Base-by-base conservation (phyloP, 2,113 vertebrate species). In the Gavialis gangeticus region DNA sequence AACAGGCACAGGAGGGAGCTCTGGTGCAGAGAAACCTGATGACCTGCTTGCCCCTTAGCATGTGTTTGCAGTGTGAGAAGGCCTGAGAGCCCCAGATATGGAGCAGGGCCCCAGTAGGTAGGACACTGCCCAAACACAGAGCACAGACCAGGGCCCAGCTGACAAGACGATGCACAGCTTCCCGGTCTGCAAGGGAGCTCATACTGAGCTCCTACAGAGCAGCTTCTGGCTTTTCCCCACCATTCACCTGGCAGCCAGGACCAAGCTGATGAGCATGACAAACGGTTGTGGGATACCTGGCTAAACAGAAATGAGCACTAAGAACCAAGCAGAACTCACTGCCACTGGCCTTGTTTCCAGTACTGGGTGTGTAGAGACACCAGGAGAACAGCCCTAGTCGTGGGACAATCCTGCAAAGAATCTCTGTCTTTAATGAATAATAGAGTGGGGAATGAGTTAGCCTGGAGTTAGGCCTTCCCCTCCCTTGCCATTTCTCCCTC, bases 11-110 rank as follows among this genome's bases (percentile, higher is more conserved):
- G 11, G 12, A 18, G n/a, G 66, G 67, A 21, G 34, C 69, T 69
- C 66, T 73, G 6, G 69, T 30, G 5, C 69, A 46, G 34, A 73
- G 34, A 8, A 9, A 12, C 69, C 69, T 46, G 34, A 13, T 24
- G 34, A 24, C 12, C 34, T 24, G 69, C 34, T 73, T 12, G 3
- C 3, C 12, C 14, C 12, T 7, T 22, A 11, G 19, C 37, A 22
- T 12, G 21, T 37, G 34, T 30, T 66, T 21, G 67, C 17, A 11
- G 16, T 22, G n/a, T 11, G 17, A 18, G 4, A 3, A 22, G 6
- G 22, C 27, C 11, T 15, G 34, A 27, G 37, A 17, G 4, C 18
- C 5, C 4, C 1, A 10, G 4, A 5, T n/a, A 4, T 12, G 0
- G 2, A 55, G 64, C 17, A 14, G 25, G 34, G 3, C 3, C 6